A percentile compares a stretch with the other conserved stretches of the same genome.
These are phyloP conservation scores for Drosophila pseudoananassae DNA, from an alignment of 1,140 invertebrate species.

Conservation along the genomic window DNA sequence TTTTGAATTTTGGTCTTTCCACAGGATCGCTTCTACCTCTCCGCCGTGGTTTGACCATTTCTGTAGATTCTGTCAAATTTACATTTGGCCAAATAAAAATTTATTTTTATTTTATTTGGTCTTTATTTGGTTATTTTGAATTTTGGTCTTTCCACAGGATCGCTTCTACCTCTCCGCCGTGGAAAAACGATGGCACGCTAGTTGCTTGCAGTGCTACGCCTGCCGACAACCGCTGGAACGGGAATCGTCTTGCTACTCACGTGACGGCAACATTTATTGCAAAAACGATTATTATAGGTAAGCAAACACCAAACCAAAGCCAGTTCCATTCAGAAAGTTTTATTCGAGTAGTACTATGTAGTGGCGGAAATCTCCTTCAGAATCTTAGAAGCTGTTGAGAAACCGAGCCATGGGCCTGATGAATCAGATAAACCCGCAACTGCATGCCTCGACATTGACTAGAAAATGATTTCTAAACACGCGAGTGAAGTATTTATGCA, in stretches of 20 bases:
- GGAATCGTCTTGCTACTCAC: conserved; percentile 96
- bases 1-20: conserved; percentile 19
- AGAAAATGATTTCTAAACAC: conserved; percentile 83
- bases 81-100: neutral
- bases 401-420: conserved; percentile 39
- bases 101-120: too few relatives aligned
- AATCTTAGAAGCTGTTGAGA: conserved; percentile 23
- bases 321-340: conserved; percentile 19
- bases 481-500: conserved; percentile 78
- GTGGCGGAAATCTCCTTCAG: conserved; percentile 12
- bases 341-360: conserved; percentile 11
- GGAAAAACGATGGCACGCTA: conserved; percentile 96
- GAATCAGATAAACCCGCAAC: conserved; percentile 79
- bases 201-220: conserved; percentile 95
- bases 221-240: conserved; percentile 95
- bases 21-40: conserved; percentile 95
- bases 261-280: conserved; percentile 98
- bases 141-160: conserved; percentile 86
- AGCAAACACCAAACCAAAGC: conserved; percentile 83
- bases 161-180: conserved; percentile 96
- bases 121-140: too few relatives aligned
- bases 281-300: conserved; percentile 99
- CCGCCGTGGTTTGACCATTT: conserved; percentile 86
- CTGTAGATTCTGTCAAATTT: too few relatives aligned
- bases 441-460: conserved; percentile 83